Evolutionary conservation across 1,140 invertebrate genomes (phyloP).

Genomic region (Drosophila albomicans): DNA sequence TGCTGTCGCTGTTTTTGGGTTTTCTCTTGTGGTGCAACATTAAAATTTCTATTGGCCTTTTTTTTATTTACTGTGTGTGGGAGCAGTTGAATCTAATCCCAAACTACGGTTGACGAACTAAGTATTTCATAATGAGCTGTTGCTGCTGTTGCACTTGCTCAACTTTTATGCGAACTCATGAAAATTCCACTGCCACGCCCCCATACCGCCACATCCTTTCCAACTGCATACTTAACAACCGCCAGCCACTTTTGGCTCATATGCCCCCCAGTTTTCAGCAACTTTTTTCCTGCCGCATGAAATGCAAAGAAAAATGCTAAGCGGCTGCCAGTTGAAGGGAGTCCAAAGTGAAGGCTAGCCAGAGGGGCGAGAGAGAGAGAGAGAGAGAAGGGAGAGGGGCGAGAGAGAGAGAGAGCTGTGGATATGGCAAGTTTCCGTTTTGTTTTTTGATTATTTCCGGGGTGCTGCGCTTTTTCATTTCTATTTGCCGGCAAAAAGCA

Average conservation of each 20-base stretch:
- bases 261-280: conserved; percentile 23
- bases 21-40: conserved; percentile 54
- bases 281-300: conserved; percentile 30
- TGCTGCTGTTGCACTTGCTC: conserved; percentile 27
- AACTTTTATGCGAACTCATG: conserved; percentile 13
- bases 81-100: neutral
- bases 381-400: no score
- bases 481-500: conserved; percentile 42
- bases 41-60: conserved; percentile 57
- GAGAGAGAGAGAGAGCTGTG: neutral
- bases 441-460: conserved; percentile 65
- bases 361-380: neutral
- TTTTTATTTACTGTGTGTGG: neutral
- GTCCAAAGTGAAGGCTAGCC: conserved; percentile 6
- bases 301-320: conserved; percentile 18
- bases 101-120: conserved; percentile 29
- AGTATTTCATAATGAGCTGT: conserved; percentile 66
- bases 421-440: conserved; percentile 34
- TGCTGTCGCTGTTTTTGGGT: conserved; percentile 56
- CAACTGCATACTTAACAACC: neutral
- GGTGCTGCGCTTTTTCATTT: conserved; percentile 40
- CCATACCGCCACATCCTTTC: neutral
- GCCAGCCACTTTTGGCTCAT: conserved; percentile 20
- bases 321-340: conserved; percentile 15
- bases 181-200: conserved; percentile 18